Conservation (phyloP, 2,888 invertebrate genomes). For the Hipparchia sbordonii region DNA sequence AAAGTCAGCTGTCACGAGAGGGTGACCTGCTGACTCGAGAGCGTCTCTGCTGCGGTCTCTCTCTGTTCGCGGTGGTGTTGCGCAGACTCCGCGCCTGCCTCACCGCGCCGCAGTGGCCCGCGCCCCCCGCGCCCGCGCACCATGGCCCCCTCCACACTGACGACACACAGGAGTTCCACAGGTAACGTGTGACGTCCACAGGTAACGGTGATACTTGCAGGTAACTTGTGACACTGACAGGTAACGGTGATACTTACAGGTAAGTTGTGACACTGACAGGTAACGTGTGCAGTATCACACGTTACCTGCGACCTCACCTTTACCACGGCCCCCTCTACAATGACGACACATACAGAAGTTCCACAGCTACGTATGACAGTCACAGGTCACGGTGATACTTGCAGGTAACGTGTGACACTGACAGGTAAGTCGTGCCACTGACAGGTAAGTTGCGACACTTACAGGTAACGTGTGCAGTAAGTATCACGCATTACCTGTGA, state of each 20-base stretch:
- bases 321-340: too few species aligned
- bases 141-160: slow-evolving; percentile 98
- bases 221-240: neutral
- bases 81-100: slow-evolving; percentile 93
- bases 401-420: too few species aligned
- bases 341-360: too few species aligned
- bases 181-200: neutral
- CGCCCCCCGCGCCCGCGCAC: slow-evolving; percentile 92
- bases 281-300: neutral
- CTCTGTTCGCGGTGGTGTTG: slow-evolving; percentile 97
- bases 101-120: slow-evolving; percentile 96
- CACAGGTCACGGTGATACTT: too few species aligned
- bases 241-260: neutral
- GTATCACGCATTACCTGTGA: too few species aligned
- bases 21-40: slow-evolving; percentile 98
- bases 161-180: slow-evolving; percentile 98
- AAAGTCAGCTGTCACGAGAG: slow-evolving; percentile 96
- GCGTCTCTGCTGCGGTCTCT: slow-evolving; percentile 97
- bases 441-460: too few species aligned
- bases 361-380: neutral
- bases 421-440: too few species aligned
- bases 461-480: too few species aligned
- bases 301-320: too few species aligned
- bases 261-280: neutral
- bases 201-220: neutral